Evolutionary conservation across 2,113 vertebrate species (phyloP), one percentile per base, ranked within the genome.

Genomic region (Rostratula benghalensis): DNA sequence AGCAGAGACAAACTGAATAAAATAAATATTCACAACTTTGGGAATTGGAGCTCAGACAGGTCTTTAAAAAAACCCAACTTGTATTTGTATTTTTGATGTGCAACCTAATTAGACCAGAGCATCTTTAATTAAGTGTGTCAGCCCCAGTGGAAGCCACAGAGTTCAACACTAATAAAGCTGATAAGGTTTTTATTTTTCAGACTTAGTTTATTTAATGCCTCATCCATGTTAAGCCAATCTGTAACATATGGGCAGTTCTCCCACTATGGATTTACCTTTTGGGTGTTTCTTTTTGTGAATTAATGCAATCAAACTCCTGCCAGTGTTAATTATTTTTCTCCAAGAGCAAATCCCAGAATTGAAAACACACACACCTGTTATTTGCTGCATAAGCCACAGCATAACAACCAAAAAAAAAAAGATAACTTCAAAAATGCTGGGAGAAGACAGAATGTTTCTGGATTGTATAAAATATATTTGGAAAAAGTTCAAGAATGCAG

Each of bases 61-160:
- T 94, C 97, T 96, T 97, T 98, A 84, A 93, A 95, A 95, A 96
- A 95, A 67, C 7, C 45, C 97, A 95, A 96, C 97, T 97, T 70
- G 84, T 97, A 97, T 97, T 98, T 97, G 95, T 98, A 97, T 97
- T 98, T 98, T 98, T 98, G 97, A 98, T 97, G 97, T 94, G 97
- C 96, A 98, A 98, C 97, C 98, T 98, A 98, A 98, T 98, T 98
- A 98, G 97, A 97, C 97, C 97, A 97, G 96, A 98, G 96, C 97
- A 98, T 98, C 97, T 98, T 98, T 98, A 98, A 98, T 98, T 98
- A 98, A 98, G 98, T 97, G 91, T 97, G 97, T 97, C 97, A 98
- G 97, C 97, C 97, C 97, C 98, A 97, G 96, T 97, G 98, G 98
- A 98, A 98, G 97, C 96, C 95, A 39, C 96, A 97, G 97, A 98